phyloP scores from a whole-genome alignment of 2,113 vertebrate genomes.

The Physeter macrocephalus region DNA sequence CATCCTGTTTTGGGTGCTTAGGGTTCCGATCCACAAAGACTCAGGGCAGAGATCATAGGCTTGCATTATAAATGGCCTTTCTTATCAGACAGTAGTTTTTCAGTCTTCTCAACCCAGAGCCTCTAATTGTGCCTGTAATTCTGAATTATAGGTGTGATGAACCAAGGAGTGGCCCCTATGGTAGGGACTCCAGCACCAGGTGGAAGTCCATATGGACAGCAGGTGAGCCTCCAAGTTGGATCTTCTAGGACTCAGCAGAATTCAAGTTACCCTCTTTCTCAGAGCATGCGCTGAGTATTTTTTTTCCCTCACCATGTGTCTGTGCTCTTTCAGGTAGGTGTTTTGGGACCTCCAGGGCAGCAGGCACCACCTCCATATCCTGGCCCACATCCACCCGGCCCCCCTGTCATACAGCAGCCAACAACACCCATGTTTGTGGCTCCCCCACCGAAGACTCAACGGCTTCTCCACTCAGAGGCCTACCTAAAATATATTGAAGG shows the following conservation, averaged over 20 bases:
- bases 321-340: conserved; percentile 81
- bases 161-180: conserved; percentile 87
- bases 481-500: conserved; percentile 98
- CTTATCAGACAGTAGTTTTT: conserved; percentile 63
- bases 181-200: conserved; percentile 87
- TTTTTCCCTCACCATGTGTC: neutral
- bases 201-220: conserved; percentile 89
- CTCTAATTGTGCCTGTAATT: conserved; percentile 75
- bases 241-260: conserved; percentile 17
- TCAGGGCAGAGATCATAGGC: conserved; percentile 32
- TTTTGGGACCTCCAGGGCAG: conserved; percentile 85
- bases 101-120: conserved; percentile 36
- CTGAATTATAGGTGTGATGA: conserved; percentile 91
- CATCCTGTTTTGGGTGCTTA: conserved; percentile 1
- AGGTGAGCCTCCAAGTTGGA: conserved; percentile 82
- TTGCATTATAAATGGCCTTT: conserved; percentile 54
- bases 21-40: neutral
- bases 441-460: conserved; percentile 94
- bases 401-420: conserved; percentile 91
- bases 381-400: conserved; percentile 86
- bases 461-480: conserved; percentile 97
- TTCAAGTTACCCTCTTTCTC: conserved; percentile 14
- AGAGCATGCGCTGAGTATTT: neutral
- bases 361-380: conserved; percentile 94
- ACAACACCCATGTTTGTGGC: conserved; percentile 96